Evolutionary conservation across 1,140 invertebrate genomes (phyloP).

Genomic region (Pectinophora gossypiella): DNA sequence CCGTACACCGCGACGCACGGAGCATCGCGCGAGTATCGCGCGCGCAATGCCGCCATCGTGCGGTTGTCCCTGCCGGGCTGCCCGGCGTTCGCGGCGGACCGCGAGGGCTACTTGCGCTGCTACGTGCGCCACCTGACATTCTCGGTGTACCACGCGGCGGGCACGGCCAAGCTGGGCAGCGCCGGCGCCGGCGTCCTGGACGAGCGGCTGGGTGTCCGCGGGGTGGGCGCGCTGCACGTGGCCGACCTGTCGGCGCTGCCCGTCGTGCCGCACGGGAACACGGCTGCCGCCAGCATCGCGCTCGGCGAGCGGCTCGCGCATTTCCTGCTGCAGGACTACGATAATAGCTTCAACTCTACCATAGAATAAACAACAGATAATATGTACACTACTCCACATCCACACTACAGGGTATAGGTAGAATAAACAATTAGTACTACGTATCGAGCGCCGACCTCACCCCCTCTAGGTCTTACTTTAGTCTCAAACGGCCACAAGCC

Average conservation of each 20-base stretch:
- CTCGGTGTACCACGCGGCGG: constrained; percentile 70
- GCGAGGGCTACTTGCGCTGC: constrained; percentile 58
- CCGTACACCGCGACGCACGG: no score
- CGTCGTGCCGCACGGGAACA: constrained; percentile 48
- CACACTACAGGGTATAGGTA: no score
- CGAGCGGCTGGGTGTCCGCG: constrained; percentile 48
- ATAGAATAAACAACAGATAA: no score
- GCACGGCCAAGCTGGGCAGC: constrained; percentile 33
- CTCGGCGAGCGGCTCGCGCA: constrained; percentile 77
- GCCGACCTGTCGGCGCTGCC: constrained; percentile 66
- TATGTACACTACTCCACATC: no score
- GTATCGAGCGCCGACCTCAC: no score
- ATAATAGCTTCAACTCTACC: no score
- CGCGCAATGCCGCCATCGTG: constrained; percentile 31
- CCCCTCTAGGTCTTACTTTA: no score
- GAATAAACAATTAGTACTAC: no score
- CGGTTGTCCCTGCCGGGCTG: constrained; percentile 24
- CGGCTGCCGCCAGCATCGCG: constrained; percentile 47
- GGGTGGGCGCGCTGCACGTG: constrained; percentile 57
- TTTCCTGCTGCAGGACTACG: no score
- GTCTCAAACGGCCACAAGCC: no score
- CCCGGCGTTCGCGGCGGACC: constrained; percentile 8
- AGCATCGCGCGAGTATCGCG: no score
- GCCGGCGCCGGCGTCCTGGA: no score
- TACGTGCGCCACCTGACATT: constrained; percentile 60